Evolutionary conservation across 2,113 vertebrate genomes (phyloP), one percentile per base, ranked within the genome.

Genomic region (Phaethon lepturus): DNA sequence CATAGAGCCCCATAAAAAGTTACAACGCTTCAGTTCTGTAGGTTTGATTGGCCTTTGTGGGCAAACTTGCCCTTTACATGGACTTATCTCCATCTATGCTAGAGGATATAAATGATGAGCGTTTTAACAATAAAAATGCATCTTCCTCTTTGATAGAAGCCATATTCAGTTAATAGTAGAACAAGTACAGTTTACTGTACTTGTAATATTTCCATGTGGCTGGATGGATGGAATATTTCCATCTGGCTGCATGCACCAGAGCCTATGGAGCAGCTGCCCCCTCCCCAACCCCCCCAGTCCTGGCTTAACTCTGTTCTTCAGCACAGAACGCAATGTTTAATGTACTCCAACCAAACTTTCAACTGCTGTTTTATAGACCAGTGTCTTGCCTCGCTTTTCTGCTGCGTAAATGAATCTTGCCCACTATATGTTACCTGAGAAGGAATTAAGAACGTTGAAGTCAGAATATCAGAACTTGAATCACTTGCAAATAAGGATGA

Each of bases 101-200:
- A 31, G 26, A 72, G 12, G 15, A 67, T 78, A 75, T 52, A 78
- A 93, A 75, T 7, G 7, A 6, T 26, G 10, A 71, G 23, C 52
- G 64, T 86, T 93, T 91, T 95, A 59, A 91, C 53, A 49, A 64
- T 75, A 75, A 68, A 63, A 96, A 80, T 84, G 29, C 8, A 47
- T 89, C 50, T 77, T 95, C 24, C 44, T 31, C 50, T 93, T 47
- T 82, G 45, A 82, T 85, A 58, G 3, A 76, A 88, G 18, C 33
- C 40, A 44, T 75, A 13, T 59, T 78, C 40, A 49, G 35, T 93
- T 90, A 64, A 60, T 59, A 56, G 24, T 78, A 47, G 44, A 81
- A 78, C 16, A 78, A 56, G 53, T 40, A 31, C 44, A 52, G 11
- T 86, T 86, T 45, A 49, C 24, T 73, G 33, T 63, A 38, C 38